Base-by-base conservation (phyloP, 2,888 invertebrate genomes). In the Drosophila pegasa region DNA sequence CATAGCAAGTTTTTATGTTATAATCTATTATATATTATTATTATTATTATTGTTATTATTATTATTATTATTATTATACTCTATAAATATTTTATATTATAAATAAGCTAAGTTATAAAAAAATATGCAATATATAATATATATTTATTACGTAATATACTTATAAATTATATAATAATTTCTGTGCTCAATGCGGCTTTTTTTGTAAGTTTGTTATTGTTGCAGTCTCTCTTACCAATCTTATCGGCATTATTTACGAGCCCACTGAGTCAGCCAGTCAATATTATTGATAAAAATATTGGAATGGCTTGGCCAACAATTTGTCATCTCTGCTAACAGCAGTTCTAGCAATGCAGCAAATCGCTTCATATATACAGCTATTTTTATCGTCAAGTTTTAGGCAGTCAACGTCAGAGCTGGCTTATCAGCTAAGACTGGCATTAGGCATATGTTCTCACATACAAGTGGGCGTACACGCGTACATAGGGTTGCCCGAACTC, bases 241-340 rank as follows among this genome's bases (percentile, higher is more conserved):
- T 60, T 35, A 60, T 60, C 48, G 6, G 6, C 7, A 50, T 10
- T n/a, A 27, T 16, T 48, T 16, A 27, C 3, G 20, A 22, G 27
- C 7, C 20, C n/a, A 16, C 10, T 62, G 60, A 33, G 35, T 63
- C 63, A 43, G 6, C 25, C 5, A 12, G 29, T 22, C 9, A 25
- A 51, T 20, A n/a, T 3, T 3, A 16, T 29, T 51, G 63, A 43
- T 62, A 50, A 50, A 10, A 22, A 2, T 7, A 33, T 10, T n/a
- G n/a, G 20, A 43, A 20, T 20, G 10, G 5, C 31, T 40, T 22
- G 2, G 7, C 20, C 2, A 27, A 18, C 18, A 18, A 47, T 37
- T 47, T 16, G 41, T 37, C 33, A 59, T 48, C 27, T 31, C 4
- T 8, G 0, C 2, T 20, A 50, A 3, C 14, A 4, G 10, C n/a